Percentiles rank a stretch among this genome's conserved stretches.
Conservation (phyloP, 2,888 invertebrate species). For the Zootermopsis nevadensis region DNA sequence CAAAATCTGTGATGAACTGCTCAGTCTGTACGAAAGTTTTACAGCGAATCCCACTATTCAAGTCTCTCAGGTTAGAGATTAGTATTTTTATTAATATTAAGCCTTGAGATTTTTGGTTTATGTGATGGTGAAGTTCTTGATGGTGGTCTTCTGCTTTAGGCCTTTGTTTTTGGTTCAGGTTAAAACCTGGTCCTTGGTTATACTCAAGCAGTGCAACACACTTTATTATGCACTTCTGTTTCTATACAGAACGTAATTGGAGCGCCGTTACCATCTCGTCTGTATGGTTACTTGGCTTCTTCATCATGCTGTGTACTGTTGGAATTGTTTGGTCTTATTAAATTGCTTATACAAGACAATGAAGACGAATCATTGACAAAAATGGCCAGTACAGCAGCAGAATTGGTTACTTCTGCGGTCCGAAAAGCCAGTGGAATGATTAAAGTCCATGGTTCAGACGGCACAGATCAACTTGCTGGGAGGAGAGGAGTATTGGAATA, state of each 20-base stretch:
- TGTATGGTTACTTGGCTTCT: conserved; percentile 38
- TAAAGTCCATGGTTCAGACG: conserved; percentile 24
- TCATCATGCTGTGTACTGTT: conserved; percentile 23
- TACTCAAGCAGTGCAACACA: too few species aligned
- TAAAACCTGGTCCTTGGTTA: too few species aligned
- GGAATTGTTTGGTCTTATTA: conserved; percentile 38
- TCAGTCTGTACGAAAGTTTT: conserved; percentile 17
- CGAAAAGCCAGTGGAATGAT: background rate
- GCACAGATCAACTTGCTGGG: conserved; percentile 54
- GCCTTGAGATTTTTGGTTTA: too few species aligned
- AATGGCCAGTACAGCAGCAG: conserved; percentile 37
- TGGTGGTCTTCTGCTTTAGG: too few species aligned
- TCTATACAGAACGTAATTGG: conserved; percentile 39
- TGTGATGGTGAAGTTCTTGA: too few species aligned
- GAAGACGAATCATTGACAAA: conserved; percentile 25
- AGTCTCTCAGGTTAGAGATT: conserved; percentile 24
- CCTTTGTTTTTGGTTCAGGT: too few species aligned
- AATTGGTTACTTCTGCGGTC: conserved; percentile 45
- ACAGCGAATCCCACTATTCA: conserved; percentile 1
- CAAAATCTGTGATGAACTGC: conserved; percentile 35
- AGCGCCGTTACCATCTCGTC: conserved; percentile 48
- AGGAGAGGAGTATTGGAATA: conserved; percentile 67
- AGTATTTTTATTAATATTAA: background rate
- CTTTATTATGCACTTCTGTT: background rate
- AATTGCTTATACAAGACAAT: conserved; percentile 13